Evolutionary conservation across 2,113 vertebrate species (phyloP), one percentile per base, ranked within the genome.

Genomic region (Otolemur garnettii): DNA sequence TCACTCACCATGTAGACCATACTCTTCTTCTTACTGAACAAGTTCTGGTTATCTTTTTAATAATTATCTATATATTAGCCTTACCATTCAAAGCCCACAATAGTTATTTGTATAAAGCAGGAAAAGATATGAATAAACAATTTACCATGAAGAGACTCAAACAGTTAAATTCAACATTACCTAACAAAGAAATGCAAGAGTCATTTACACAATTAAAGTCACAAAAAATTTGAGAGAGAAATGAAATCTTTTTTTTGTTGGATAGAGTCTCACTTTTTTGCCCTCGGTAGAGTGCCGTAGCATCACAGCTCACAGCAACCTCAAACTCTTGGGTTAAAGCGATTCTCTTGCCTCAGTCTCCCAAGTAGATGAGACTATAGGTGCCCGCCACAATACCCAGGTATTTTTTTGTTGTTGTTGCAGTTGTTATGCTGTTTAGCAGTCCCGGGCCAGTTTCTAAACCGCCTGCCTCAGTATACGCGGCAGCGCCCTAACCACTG

Each of bases 121-220:
- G 33, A 68, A 55, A 57, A 42, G 53, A 81, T 57, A 90, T 45
- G 45, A 87, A 87, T 33, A 87, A 97, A 95, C 35, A 92, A 80
- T 79, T 66, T 68, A 83, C 78, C 45, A 74, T 13, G 38, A 83
- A 95, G 24, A 79, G 35, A 87, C 35, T 88, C 68, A 69, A 91
- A 81, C 17, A 92, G 83, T 57, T 68, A 94, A 71, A 89, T 59
- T 62, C 77, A 94, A 79, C 35, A 68, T 38, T 33, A 64, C 1
- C 80, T 38, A 69, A 59, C 55, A 93, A 94, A 83, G n/a, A 89
- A 86, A 83, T 69, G 13, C 24, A 85, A 92, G 5, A 30, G 35
- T 22, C 62, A 87, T 38, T 83, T 45, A 93, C 26, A 89, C 62
- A 85, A 88, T 45, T 53, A 93, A 93, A 77, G 90, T 15, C 42